These are phyloP conservation scores for Tholera decimalis DNA, from an alignment of 2,888 invertebrate species.

Conservation along the genomic window DNA sequence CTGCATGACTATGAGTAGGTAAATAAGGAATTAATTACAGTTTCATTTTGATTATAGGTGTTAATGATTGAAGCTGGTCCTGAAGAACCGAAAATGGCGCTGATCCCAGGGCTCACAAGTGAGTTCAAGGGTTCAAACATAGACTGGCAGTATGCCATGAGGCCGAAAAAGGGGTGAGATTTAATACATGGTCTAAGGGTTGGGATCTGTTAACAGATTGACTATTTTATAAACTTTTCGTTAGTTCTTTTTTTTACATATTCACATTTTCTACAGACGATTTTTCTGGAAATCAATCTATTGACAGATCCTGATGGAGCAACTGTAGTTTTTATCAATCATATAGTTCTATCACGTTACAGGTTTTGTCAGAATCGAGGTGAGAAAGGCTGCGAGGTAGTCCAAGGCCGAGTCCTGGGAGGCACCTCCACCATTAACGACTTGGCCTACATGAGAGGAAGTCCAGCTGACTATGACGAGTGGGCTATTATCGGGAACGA, in stretches of 20 bases:
- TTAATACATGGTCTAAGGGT: constrained; percentile 18
- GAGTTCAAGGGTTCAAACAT: constrained; percentile 84
- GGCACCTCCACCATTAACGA: constrained; percentile 87
- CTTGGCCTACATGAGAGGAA: constrained; percentile 88
- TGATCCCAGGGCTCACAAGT: constrained; percentile 86
- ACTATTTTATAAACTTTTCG: background rate
- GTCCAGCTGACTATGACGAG: constrained; percentile 87
- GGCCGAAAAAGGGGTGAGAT: constrained; percentile 85
- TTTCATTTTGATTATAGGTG: constrained; percentile 70
- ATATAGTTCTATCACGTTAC: constrained; percentile 72
- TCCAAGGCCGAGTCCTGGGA: constrained; percentile 86
- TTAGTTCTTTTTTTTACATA: constrained; percentile 1
- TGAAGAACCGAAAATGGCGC: constrained; percentile 85
- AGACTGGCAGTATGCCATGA: constrained; percentile 86
- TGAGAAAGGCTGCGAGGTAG: constrained; percentile 82
- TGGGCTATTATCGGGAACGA: constrained; percentile 86
- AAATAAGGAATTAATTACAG: too few relatives aligned
- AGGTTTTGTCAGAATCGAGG: constrained; percentile 85
- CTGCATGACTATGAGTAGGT: too few relatives aligned
- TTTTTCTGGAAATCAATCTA: constrained; percentile 42
- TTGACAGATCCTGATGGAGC: constrained; percentile 56
- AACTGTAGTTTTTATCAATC: constrained; percentile 70
- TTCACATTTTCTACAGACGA: background rate
- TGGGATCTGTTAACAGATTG: constrained; percentile 64
- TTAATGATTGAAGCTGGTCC: constrained; percentile 85